Evolutionary conservation across 64 coral and sea anemone genomes (phyloP), one percentile per base, ranked within the genome.

Genomic region (Cladopsammia gracilis): DNA sequence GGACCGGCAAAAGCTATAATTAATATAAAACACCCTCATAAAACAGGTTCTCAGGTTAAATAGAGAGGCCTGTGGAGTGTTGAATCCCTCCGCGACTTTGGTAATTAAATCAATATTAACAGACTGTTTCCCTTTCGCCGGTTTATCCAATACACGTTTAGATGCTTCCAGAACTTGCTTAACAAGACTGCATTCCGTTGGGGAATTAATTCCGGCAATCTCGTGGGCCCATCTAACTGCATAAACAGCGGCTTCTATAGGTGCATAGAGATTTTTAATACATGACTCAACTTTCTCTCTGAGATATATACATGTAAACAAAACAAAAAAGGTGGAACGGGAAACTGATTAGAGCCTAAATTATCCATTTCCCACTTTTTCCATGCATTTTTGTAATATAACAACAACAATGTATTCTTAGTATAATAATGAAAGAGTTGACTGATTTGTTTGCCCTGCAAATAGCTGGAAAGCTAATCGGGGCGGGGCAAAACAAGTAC

Each of bases 281-380:
- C 60, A 62, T 62, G 60, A 62, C 12, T 84, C 80, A 84, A 48
- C 54, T 84, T 84, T 84, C 18, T 84, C 80, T 58, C 58, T n/a
- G n/a, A 84, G 25, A 84, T 84, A 84, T 64, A 84, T 14, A 23
- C 5, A 84, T n/a, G n/a, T n/a, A n/a, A n/a, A n/a, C n/a, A 64
- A 84, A 19, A 4, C 13, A 84, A 64, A 62, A 84, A 34, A n/a
- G 80, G 58, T 4, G 80, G 16, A 60, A 84, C 80, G n/a, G 80
- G 80, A 58, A 82, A 82, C 78, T n/a, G 16, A 82, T 82, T 82
- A 23, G 3, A 26, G 7, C 78, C 78, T 23, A 82, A 3, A n/a
- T 51, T 50, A 54, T 82, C 15, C 57, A 6, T 82, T 57, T 82
- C 78, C 78, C 78, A 82, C 52, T 58, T 18, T 46, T 82, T 82